Base-by-base conservation (phyloP, 2,797 vertebrate genomes). In the Sorex maritimensis region DNA sequence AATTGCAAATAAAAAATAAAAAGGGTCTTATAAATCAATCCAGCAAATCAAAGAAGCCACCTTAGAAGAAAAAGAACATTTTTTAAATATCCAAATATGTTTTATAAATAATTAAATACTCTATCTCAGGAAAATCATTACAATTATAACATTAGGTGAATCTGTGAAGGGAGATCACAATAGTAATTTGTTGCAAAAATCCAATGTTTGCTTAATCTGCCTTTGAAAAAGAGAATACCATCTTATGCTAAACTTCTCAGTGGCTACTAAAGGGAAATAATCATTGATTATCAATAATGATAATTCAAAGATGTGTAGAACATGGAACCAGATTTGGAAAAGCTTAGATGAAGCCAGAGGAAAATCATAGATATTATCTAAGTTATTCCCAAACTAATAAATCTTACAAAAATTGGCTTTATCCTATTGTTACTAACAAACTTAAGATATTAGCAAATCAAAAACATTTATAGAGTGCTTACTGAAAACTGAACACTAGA, bases 211-310 rank as follows among this genome's bases (percentile, higher is more conserved):
- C 68, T 95, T 46, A 89, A 52, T 94, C 85, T 84, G 5, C 0
- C 38, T 95, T 95, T 30, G 75, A 92, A 96, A 96, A 96, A 92
- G n/a, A 94, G 19, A 96, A 93, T 74, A 91, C 68, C n/a, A 88
- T 94, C 67, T 55, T 75, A 95, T 83, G 73, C 10, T 6, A 93
- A 94, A 84, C 80, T 94, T 86, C 71, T 23, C 78, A 83, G 63
- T 74, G 92, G 87, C 11, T 96, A 96, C 92, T 84, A 91, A 95
- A 95, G 94, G 3, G n/a, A 19, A 21, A 1, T 1, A 87, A 10
- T 88, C 17, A 81, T 89, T 95, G 79, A 96, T 93, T 93, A 87
- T 30, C 83, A 95, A 95, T 72, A 93, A 92, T 49, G 13, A 81
- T 90, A 81, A 44, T 81, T 80, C 95, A 81, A 94, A 92, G 96